Percentiles rank a stretch among this genome's conserved stretches.
phyloP scores from a whole-genome alignment of 2,888 invertebrate genomes.

The Sialis lutaria region DNA sequence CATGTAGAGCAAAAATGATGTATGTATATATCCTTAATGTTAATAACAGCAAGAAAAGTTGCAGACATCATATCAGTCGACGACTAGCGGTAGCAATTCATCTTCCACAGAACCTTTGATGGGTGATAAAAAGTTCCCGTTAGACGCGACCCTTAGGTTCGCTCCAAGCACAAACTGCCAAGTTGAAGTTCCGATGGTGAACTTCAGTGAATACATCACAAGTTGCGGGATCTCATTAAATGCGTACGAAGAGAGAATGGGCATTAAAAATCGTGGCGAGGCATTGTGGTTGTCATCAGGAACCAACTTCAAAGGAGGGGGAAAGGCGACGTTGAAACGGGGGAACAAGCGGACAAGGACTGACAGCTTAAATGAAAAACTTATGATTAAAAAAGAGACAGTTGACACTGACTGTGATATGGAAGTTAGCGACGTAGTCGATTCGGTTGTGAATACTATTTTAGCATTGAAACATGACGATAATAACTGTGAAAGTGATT shows the following conservation, averaged over 20 bases:
- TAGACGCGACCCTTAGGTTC: constrained; percentile 17
- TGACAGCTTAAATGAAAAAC: constrained; percentile 17
- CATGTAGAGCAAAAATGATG: too few relatives aligned
- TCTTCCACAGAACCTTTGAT: not conserved
- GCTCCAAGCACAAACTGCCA: constrained; percentile 39
- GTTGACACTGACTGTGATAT: not conserved
- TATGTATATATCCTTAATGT: not conserved
- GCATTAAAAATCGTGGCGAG: constrained; percentile 33
- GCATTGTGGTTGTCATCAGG: constrained; percentile 24
- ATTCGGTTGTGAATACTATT: constrained; percentile 21
- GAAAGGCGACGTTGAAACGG: constrained; percentile 14
- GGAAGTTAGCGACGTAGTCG: constrained; percentile 14
- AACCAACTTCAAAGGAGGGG: constrained; percentile 11
- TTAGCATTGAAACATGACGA: constrained; percentile 22
- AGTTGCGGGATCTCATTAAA: constrained; percentile 62
- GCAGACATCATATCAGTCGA: not conserved
- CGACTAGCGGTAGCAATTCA: not conserved
- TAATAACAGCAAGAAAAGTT: not conserved
- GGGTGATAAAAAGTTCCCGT: constrained; percentile 2
- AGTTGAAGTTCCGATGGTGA: constrained; percentile 53
- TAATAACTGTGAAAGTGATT: constrained; percentile 38
- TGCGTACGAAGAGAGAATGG: constrained; percentile 56
- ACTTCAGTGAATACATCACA: constrained; percentile 58
- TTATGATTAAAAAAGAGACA: constrained; percentile 6
- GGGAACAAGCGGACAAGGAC: constrained; percentile 23